phyloP scores from a whole-genome alignment of 2,888 invertebrate species.

The Agrochola litura region DNA sequence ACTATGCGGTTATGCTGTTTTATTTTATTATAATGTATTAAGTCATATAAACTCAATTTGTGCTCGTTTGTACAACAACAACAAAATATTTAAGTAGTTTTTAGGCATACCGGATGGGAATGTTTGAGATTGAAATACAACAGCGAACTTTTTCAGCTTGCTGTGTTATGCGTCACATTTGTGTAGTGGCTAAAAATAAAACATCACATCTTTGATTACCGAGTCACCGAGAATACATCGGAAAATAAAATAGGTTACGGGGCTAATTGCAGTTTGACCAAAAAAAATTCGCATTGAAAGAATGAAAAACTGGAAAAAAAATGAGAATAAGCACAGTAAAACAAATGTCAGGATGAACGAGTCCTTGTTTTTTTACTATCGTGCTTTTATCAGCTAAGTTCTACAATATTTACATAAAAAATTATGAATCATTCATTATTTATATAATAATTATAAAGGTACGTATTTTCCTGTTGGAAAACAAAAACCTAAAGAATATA shows the following conservation, averaged over 20 bases:
- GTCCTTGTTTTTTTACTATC: background rate
- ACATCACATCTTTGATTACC: conserved; percentile 36
- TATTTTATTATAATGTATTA: background rate
- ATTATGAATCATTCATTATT: background rate
- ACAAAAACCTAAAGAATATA: conserved; percentile 31
- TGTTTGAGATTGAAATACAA: conserved; percentile 33
- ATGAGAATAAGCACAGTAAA: background rate
- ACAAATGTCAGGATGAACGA: background rate
- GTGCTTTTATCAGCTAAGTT: no score
- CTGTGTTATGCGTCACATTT: conserved; percentile 30
- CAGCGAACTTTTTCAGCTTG: background rate
- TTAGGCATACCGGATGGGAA: background rate
- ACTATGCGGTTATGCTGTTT: background rate
- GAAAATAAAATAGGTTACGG: conserved; percentile 35
- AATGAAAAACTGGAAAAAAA: background rate
- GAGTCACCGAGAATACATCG: conserved; percentile 10
- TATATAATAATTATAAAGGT: background rate
- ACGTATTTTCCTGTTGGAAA: background rate
- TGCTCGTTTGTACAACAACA: background rate
- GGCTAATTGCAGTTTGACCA: background rate
- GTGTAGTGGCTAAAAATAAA: conserved; percentile 33
- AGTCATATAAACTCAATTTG: background rate
- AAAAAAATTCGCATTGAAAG: background rate
- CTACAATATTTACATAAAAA: background rate
- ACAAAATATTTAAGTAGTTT: background rate